A percentile compares a stretch with the other conserved stretches of the same genome.
These are phyloP conservation scores for Dryobotodes eremita DNA, from an alignment of 2,888 invertebrate species.

Conservation along the genomic window DNA sequence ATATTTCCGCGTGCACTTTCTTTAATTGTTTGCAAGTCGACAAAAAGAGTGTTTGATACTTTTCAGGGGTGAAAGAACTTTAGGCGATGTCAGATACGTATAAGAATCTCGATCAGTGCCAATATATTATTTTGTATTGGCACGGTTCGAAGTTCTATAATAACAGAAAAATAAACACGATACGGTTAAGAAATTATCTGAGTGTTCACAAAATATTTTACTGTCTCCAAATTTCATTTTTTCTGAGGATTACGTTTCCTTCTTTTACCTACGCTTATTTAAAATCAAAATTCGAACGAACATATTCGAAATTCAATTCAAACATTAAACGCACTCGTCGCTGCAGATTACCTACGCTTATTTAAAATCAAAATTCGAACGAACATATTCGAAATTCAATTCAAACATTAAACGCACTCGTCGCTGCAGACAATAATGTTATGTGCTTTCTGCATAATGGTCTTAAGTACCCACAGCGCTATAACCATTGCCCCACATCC, in stretches of 20 bases:
- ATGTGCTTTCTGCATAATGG: conserved; percentile 56
- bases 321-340: conserved; percentile 44
- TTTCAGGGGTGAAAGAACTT: conserved; percentile 43
- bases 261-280: not conserved
- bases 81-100: conserved; percentile 7
- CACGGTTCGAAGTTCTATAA: not conserved
- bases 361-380: conserved; percentile 19
- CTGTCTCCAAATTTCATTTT: not conserved
- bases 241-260: not conserved
- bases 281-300: conserved; percentile 14
- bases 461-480: conserved; percentile 45
- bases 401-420: conserved; percentile 43
- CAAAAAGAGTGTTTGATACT: conserved; percentile 3
- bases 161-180: conserved; percentile 10
- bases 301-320: conserved; percentile 35
- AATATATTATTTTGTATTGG: conserved; percentile 32
- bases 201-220: not conserved
- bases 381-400: conserved; percentile 35
- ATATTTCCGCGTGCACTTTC: conserved; percentile 23
- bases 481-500: conserved; percentile 63
- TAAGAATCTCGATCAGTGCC: conserved; percentile 33
- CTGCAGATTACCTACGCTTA: conserved; percentile 20
- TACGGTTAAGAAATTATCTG: not conserved
- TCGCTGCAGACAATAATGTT: conserved; percentile 46
- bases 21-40: not conserved